Percentiles rank a stretch among this genome's conserved stretches.
phyloP scores from a whole-genome alignment of 2,113 vertebrate genomes.

The Entomyzon cyanotis region DNA sequence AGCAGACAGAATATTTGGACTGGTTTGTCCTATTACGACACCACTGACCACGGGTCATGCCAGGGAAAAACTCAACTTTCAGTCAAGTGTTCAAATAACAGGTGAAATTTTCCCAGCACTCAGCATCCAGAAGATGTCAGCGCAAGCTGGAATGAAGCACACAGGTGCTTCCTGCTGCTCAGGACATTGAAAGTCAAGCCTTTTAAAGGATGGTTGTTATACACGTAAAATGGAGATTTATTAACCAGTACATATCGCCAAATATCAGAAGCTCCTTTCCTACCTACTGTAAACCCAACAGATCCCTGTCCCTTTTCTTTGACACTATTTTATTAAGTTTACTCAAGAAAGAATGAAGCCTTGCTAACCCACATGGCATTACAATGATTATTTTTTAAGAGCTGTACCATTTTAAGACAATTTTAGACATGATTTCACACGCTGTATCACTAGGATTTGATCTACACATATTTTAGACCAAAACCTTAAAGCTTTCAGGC shows the following conservation, averaged over 20 bases:
- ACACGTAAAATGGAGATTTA: not conserved
- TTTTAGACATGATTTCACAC: not conserved
- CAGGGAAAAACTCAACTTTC: not conserved
- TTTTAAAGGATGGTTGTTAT: not conserved
- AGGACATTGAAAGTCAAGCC: accelerated
- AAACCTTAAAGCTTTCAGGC: not conserved
- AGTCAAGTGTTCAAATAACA: not conserved
- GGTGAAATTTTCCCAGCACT: not conserved
- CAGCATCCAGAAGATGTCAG: not conserved
- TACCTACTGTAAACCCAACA: not conserved
- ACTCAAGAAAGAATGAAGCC: not conserved
- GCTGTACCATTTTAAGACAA: not conserved
- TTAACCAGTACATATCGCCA: not conserved
- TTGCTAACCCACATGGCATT: not conserved
- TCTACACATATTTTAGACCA: not conserved
- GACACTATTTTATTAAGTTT: not conserved
- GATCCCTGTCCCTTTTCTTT: not conserved
- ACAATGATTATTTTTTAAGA: accelerated
- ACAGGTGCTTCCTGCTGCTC: not conserved
- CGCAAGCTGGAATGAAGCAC: not conserved
- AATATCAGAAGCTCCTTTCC: not conserved
- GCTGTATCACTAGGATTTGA: not conserved
- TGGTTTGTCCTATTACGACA: not conserved
- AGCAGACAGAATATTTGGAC: not conserved
- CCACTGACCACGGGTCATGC: accelerated